These are phyloP conservation scores for Yponomeuta cagnagella DNA, from an alignment of 2,888 invertebrate species.

Conservation along the genomic window DNA sequence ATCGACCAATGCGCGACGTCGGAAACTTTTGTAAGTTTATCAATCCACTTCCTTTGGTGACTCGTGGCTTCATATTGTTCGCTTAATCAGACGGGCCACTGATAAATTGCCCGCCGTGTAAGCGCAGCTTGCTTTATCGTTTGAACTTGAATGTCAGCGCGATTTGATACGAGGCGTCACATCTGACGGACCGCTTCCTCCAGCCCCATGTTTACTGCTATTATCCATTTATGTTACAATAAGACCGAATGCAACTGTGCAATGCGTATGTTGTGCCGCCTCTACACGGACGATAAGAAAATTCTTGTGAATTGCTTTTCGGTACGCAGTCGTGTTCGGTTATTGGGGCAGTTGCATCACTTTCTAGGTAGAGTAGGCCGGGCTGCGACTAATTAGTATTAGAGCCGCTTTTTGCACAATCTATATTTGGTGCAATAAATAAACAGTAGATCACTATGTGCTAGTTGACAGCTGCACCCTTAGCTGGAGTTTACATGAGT, in stretches of 20 bases:
- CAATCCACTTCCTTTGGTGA: neutral
- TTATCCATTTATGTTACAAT: constrained; percentile 54
- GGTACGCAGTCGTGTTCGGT: too few species aligned
- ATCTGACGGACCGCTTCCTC: constrained; percentile 62
- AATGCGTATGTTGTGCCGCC: neutral
- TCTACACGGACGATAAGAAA: neutral
- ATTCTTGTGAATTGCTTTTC: too few species aligned
- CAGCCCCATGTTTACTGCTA: constrained; percentile 46
- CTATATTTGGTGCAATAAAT: too few species aligned
- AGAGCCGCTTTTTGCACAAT: too few species aligned
- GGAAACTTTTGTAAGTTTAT: neutral
- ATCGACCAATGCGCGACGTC: neutral
- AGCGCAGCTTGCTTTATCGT: constrained; percentile 36
- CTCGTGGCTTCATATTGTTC: neutral
- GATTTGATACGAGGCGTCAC: constrained; percentile 68
- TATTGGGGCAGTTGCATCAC: too few species aligned
- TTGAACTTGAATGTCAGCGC: constrained; percentile 64
- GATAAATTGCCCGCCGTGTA: neutral
- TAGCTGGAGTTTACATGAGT: too few species aligned
- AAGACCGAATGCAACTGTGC: neutral
- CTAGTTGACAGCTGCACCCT: too few species aligned
- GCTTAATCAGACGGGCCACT: neutral
- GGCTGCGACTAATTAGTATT: too few species aligned
- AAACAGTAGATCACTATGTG: too few species aligned
- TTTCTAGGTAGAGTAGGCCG: too few species aligned